Conservation (phyloP, 2,113 vertebrate species). For the Urocolius indicus region DNA sequence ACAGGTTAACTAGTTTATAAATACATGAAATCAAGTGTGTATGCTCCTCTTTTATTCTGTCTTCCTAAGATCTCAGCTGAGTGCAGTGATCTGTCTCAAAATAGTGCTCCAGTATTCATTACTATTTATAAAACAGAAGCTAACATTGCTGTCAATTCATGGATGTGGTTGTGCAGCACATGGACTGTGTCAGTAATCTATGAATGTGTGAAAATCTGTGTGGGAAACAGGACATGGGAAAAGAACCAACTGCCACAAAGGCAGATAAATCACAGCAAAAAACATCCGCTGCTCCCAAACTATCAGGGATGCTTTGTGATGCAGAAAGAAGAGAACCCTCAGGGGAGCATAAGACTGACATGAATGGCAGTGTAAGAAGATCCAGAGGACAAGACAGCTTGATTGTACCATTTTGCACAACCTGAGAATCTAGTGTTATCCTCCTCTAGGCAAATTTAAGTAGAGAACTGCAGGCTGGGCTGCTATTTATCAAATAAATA, state of each 20-base stretch:
- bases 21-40: background rate
- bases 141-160: background rate
- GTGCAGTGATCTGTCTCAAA: background rate
- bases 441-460: background rate
- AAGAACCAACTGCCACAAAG: background rate
- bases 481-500: background rate
- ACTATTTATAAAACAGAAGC: background rate
- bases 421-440: background rate
- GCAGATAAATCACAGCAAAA: background rate
- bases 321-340: background rate
- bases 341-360: background rate
- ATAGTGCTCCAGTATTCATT: background rate
- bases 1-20: background rate
- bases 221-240: background rate
- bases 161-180: background rate
- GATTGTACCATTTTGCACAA: background rate
- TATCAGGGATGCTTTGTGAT: too few relatives aligned
- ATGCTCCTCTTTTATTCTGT: background rate
- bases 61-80: background rate
- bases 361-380: background rate
- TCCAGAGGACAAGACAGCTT: background rate
- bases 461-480: background rate
- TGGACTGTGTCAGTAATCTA: background rate
- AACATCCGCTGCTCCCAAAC: background rate
- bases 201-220: background rate